Base-by-base conservation (phyloP, 2,888 invertebrate species). In the Dexiosoma caninum region DNA sequence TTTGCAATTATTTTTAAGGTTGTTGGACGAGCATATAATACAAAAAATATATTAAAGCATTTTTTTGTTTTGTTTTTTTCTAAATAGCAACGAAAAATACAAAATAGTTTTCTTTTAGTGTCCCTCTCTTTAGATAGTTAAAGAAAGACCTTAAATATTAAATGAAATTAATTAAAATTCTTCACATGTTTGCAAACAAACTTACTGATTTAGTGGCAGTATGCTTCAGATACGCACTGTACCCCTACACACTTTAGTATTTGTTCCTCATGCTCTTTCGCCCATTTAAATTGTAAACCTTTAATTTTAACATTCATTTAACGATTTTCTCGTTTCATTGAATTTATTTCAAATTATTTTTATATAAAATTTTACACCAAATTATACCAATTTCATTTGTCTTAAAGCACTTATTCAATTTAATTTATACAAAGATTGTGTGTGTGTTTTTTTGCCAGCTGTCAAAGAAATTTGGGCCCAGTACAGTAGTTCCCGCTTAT, bases 1-100 rank as follows among this genome's bases (percentile, higher is more conserved):
- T 77, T 81, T 77, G 81, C 72, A 80, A 76, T 19, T 12, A 8
- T 42, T 35, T 51, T 42, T 51, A 30, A 69, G 40, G 35, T 16
- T 51, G 8, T 32, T 27, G 35, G 51, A 35, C 42, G 14, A 42
- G 71, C 75, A 71, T 80, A 75, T 42, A 67, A 27, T 76, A 80
- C 44, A 27, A n/a, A 10, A 19, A 49, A 44, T 40, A 55, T 40
- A 10, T 14, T 46, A 16, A 14, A 49, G 3, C 5, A 40, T 40
- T 64, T 23, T n/a, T 8, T 21, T 1, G 12, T 9, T 49, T 55
- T 53, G 27, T 46, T 30, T 72, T 71, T 37, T 37, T 37, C n/a
- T 37, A 12, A 2, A n/a, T 32, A 16, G 8, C 66, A 59, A 74
- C 35, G 42, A 42, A 62, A 23, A 49, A 30, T 9, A 32, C 49